Evolutionary conservation across 1,140 invertebrate genomes (phyloP), one percentile per base, ranked within the genome.

Genomic region (Lordiphosa clarofinis): DNA sequence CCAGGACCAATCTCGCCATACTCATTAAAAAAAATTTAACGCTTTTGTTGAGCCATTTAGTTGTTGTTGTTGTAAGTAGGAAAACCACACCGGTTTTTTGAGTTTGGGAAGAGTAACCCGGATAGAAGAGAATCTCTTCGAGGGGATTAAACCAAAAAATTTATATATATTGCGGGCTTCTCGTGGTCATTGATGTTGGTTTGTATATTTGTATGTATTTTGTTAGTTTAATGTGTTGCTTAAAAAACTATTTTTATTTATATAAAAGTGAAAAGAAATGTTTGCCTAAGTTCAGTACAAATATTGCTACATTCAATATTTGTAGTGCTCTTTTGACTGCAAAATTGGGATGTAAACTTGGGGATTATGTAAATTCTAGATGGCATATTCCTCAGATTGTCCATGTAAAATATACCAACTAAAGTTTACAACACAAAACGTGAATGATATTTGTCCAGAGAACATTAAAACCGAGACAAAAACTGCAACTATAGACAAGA

Each of bases 231-330:
- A 36, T 54, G 24, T 44, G 59, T 60, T 15, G 48, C 63, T 73
- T 78, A 73, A 1, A 59, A 56, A 73, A 59, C 74, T 78, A 79
- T 53, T 44, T 58, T 11, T 62, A 56, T 58, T 11, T 58, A 53
- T 66, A 50, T 47, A 33, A 64, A 53, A 35, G 11, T 37, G 38
- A 28, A 39, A 38, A 33, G 53, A 59, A 59, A 49, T 50, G 53
- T 46, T 64, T 19, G 33, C 58, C 53, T 54, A 81, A 82, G 65
- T 50, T 56, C 66, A 72, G 76, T 73, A 11, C 38, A 72, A 75
- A 81, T 81, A 57, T 66, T 71, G 76, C 47, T 13, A 9, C 1
- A 28, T 43, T 33, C 75, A 82, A 58, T 70, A 76, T 81, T 56
- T 61, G 15, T 54, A 56, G 82, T 64, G 68, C 57, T 64, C 53